Evolutionary conservation across 2,888 invertebrate genomes (phyloP), one percentile per base, ranked within the genome.

Genomic region (Pinctada fucata): DNA sequence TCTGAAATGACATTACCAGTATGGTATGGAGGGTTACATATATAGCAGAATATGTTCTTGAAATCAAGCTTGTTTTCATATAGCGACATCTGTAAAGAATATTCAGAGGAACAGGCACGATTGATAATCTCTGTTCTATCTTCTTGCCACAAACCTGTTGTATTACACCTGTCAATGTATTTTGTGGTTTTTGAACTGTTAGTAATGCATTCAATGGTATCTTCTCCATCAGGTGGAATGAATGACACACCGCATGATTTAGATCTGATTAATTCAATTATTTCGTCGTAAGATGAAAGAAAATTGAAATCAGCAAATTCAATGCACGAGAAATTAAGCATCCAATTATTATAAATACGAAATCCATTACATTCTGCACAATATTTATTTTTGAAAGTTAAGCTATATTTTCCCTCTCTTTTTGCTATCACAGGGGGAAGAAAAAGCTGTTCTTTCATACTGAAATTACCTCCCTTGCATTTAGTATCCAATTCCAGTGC

Each of bases 221-320:
- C 66, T 58, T 58, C 58, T 58, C 13, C 13, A 45, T 72, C 45
- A 2, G 45, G 58, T 2, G 8, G 31, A 3, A n/a, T 67, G 66
- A 69, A 76, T 4, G 31, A 48, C 10, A 76, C 49, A 4, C 70
- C 13, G 47, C 76, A 76, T 31, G 58, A 16, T 8, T 51, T 69
- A 6, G 58, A 3, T 8, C 63, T 49, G 5, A 70, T 64, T 5
- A 10, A 8, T 13, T 69, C 16, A 31, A 70, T 49, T 4, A 76
- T 47, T 16, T 48, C 76, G 0, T 52, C 47, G 48, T 64, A 70
- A 13, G 76, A 69, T 13, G 76, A 76, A 6, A 76, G 8, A 45
- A 70, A 76, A 47, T 76, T 76, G 13, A 76, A 76, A 70, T 76
- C 76, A 10, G 70, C 49, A 63, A 76, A 69, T 5, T 76, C 1